Base-by-base conservation (phyloP, 2,888 invertebrate genomes). In the Parthenolecanium corni region DNA sequence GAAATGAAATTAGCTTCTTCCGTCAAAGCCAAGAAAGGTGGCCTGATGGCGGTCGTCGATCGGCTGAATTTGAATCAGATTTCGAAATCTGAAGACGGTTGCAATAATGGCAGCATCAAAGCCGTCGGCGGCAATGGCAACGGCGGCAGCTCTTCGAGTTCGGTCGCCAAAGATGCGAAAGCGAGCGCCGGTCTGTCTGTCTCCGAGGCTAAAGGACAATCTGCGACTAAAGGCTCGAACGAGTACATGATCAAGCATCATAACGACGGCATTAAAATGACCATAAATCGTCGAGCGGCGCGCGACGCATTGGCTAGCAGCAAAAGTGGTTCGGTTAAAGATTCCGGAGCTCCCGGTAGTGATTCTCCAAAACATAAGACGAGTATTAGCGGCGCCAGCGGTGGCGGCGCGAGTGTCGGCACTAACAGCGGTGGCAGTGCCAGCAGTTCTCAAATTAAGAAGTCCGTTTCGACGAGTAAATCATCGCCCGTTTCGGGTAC, bases 31-130 rank as follows among this genome's bases (percentile, higher is more conserved):
- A 67, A 70, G 51, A 82, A 85, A 56, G 84, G 84, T 0, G 20
- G 21, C 16, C 76, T 89, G n/a, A 85, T 84, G 66, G 87, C 89
- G 14, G 87, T 91, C 12, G 88, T 92, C 69, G 89, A 91, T 71
- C 91, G 91, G 72, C 73, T 92, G 23, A 86, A 49, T 23, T 11
- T 20, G 21, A 18, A 49, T 18, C 49, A 49, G 23, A 31, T 31
- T 31, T 31, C 31, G 31, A 31, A 53, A 23, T 23, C 23, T 20
- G 47, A 58, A 38, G 49, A 58, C 14, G 20, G 47, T 18, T 25
- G 25, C 46, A 36, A 47, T 23, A 47, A 58, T 23, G 58, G 58
- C 36, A 20, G 12, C 38, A 40, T 42, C 24, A 40, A 53, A 20
- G 53, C 23, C 2, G 40, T 18, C 11, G 24, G 57, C 31, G 46